Percentiles rank a stretch among this genome's conserved stretches.
phyloP scores from a whole-genome alignment of 2,888 invertebrate genomes.

The Podotricha telesiphe region DNA sequence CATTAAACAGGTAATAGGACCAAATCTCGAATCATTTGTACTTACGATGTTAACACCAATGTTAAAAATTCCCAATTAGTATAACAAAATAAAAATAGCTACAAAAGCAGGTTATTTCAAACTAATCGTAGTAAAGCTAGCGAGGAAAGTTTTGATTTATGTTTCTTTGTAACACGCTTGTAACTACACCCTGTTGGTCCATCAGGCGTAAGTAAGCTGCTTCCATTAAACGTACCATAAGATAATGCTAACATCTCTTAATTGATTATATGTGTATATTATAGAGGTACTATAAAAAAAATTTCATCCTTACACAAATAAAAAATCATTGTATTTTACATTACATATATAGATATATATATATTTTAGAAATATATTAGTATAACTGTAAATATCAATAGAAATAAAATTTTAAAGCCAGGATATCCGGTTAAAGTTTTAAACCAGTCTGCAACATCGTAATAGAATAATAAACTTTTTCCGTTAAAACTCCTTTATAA shows the following conservation, averaged over 20 bases:
- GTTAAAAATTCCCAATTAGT: not conserved
- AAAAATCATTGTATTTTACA: no score
- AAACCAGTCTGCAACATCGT: constrained; percentile 41
- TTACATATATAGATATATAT: no score
- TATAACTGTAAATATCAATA: constrained; percentile 4
- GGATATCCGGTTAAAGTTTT: constrained; percentile 39
- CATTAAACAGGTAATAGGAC: no score
- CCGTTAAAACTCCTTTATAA: constrained; percentile 41
- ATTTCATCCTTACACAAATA: no score
- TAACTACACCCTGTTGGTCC: constrained; percentile 22
- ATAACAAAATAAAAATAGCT: not conserved
- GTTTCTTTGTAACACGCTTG: constrained; percentile 3
- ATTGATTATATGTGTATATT: no score
- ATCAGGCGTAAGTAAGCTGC: constrained; percentile 2
- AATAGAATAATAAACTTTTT: constrained; percentile 45
- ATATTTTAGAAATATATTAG: no score
- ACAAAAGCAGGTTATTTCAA: not conserved
- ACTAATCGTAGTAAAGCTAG: constrained; percentile 3
- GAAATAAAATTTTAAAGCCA: constrained; percentile 35
- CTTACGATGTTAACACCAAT: no score
- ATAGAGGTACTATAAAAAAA: no score
- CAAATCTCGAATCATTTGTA: no score
- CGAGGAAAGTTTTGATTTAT: constrained; percentile 14
- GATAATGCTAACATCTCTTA: not conserved
- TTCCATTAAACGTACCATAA: constrained; percentile 16